Conservation (phyloP, 2,888 invertebrate species). For the Taphrorychus bicolor region DNA sequence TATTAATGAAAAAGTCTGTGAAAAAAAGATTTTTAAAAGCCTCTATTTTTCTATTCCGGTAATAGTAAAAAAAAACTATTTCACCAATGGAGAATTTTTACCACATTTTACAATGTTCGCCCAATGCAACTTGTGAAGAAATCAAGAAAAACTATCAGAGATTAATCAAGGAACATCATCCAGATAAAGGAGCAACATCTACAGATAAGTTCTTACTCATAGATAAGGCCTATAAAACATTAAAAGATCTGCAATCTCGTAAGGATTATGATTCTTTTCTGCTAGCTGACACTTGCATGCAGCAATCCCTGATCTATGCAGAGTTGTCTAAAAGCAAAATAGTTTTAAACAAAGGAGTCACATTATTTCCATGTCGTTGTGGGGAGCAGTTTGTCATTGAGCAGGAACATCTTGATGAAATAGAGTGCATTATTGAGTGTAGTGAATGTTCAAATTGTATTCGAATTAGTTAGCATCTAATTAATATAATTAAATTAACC, state of each 20-base stretch:
- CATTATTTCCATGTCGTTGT: slow-evolving; percentile 72
- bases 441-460: slow-evolving; percentile 79
- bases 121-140: slow-evolving; percentile 64
- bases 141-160: slow-evolving; percentile 69
- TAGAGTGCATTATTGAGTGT: slow-evolving; percentile 68
- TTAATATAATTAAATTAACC: too few relatives aligned
- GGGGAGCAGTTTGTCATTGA: slow-evolving; percentile 68
- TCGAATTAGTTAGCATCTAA: slow-evolving; percentile 61
- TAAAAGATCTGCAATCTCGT: slow-evolving; percentile 67
- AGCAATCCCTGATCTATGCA: slow-evolving; percentile 67
- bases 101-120: slow-evolving; percentile 64
- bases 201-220: slow-evolving; percentile 62
- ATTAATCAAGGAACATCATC: slow-evolving; percentile 66
- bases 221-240: slow-evolving; percentile 75
- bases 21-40: too few relatives aligned
- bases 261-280: slow-evolving; percentile 72
- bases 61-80: background rate
- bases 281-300: slow-evolving; percentile 65
- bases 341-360: slow-evolving; percentile 55
- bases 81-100: slow-evolving; percentile 63
- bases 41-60: too few relatives aligned
- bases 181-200: slow-evolving; percentile 61
- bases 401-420: slow-evolving; percentile 53
- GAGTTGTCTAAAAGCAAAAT: slow-evolving; percentile 64
- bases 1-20: too few relatives aligned